Conservation (phyloP, 2,113 vertebrate genomes). For the Dasyornis broadbenti region DNA sequence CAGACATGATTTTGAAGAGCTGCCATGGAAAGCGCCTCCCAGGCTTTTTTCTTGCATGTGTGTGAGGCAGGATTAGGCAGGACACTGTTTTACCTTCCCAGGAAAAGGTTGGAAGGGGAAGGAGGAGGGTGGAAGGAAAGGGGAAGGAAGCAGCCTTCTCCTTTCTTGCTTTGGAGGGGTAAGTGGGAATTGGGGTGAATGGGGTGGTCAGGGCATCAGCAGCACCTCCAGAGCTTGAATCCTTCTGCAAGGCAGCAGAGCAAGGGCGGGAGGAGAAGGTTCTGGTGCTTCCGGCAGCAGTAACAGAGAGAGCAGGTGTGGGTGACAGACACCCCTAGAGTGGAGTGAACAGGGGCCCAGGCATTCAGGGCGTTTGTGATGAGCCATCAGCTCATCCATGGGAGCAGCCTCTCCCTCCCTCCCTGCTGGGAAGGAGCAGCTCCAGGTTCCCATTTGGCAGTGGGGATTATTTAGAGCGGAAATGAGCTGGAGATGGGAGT, state of each 20-base stretch:
- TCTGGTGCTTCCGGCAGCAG: not conserved
- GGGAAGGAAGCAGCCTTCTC: not conserved
- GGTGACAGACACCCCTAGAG: not conserved
- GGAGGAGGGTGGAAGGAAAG: not conserved
- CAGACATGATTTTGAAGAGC: not conserved
- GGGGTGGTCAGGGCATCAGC: not conserved
- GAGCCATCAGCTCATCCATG: not conserved
- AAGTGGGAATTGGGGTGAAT: not conserved
- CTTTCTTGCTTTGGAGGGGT: not conserved
- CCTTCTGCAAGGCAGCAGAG: not conserved
- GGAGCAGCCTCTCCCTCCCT: not conserved
- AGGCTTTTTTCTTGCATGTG: not conserved
- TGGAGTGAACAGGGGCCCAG: not conserved
- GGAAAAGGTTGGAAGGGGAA: not conserved
- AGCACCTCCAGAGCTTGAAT: not conserved
- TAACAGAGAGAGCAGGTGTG: not conserved
- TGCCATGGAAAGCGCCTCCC: not conserved
- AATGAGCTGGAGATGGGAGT: not conserved
- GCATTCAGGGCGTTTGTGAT: fast-evolving
- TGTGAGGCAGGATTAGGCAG: not conserved
- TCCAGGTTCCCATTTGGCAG: not conserved
- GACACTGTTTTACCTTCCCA: not conserved
- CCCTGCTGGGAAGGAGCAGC: not conserved
- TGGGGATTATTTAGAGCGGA: not conserved
- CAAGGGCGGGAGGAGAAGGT: not conserved